Percentiles rank a stretch among this genome's conserved stretches.
Conservation (phyloP, 2,888 invertebrate genomes). For the Mythimna lalbum region DNA sequence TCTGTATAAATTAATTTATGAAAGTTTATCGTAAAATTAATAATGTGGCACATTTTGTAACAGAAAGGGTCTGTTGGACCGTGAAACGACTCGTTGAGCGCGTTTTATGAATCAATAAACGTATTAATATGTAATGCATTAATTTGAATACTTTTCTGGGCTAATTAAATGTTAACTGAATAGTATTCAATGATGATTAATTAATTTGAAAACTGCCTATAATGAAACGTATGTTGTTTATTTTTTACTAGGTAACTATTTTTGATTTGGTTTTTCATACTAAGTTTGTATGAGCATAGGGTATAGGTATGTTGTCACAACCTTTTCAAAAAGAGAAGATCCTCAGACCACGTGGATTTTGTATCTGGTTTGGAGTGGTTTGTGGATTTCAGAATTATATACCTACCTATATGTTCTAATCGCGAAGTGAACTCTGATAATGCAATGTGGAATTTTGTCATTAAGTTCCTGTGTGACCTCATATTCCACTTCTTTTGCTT, state of each 20-base stretch:
- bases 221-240: neutral
- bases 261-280: too few relatives aligned
- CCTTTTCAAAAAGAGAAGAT: too few relatives aligned
- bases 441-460: too few relatives aligned
- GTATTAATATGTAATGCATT: slow-evolving; percentile 43
- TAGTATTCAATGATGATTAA: slow-evolving; percentile 13
- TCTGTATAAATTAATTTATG: slow-evolving; percentile 42
- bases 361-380: too few relatives aligned
- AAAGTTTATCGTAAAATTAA: slow-evolving; percentile 50
- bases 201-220: slow-evolving; percentile 18
- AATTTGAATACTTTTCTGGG: slow-evolving; percentile 27
- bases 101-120: slow-evolving; percentile 44
- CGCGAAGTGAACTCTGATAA: too few relatives aligned
- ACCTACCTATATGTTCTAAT: too few relatives aligned
- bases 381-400: too few relatives aligned
- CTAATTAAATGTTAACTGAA: slow-evolving; percentile 50
- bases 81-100: slow-evolving; percentile 25
- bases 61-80: slow-evolving; percentile 35
- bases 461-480: too few relatives aligned
- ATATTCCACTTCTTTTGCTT: too few relatives aligned
- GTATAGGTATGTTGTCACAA: too few relatives aligned
- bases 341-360: too few relatives aligned
- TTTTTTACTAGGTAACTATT: neutral
- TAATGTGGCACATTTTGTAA: slow-evolving; percentile 32
- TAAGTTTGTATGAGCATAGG: too few relatives aligned